A percentile compares a stretch with the other conserved stretches of the same genome.
These are phyloP conservation scores for Bombyx mandarina DNA, from an alignment of 1,140 invertebrate genomes.

Conservation along the genomic window DNA sequence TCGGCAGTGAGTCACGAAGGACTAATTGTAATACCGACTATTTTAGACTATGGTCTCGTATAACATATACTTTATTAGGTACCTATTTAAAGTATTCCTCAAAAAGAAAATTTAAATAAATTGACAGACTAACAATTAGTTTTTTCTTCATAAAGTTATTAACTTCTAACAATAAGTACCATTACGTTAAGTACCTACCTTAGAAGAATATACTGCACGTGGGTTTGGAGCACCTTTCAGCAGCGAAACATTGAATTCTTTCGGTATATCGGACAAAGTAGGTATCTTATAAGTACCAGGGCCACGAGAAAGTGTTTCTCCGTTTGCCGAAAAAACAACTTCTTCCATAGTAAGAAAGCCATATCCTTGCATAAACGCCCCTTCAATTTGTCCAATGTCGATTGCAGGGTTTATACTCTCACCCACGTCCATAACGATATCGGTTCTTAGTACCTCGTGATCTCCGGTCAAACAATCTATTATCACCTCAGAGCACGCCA, in stretches of 20 bases:
- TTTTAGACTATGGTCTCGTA: too few species aligned
- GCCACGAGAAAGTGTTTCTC: constrained; percentile 73
- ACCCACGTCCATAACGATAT: constrained; percentile 82
- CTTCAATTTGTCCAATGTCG: constrained; percentile 82
- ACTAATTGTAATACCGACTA: neutral
- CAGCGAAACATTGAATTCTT: constrained; percentile 76
- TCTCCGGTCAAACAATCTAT: constrained; percentile 74
- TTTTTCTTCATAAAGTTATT: neutral
- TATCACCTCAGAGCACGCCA: constrained; percentile 72
- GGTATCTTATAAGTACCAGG: constrained; percentile 80
- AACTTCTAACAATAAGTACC: neutral
- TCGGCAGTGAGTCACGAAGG: neutral
- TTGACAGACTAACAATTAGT: too few species aligned
- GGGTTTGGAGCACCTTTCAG: constrained; percentile 75
- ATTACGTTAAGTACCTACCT: constrained; percentile 51
- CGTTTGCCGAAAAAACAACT: constrained; percentile 72
- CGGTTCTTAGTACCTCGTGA: constrained; percentile 75
- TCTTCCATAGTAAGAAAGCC: constrained; percentile 78
- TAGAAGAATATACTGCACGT: constrained; percentile 78
- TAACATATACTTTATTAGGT: too few species aligned
- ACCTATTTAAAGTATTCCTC: too few species aligned
- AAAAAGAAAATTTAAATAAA: too few species aligned
- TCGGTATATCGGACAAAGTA: constrained; percentile 70
- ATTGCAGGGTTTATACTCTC: constrained; percentile 79
- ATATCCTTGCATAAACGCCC: constrained; percentile 78